Evolutionary conservation across 2,797 vertebrate species (phyloP), one percentile per base, ranked within the genome.

Genomic region (Pseudochromis fuscus): DNA sequence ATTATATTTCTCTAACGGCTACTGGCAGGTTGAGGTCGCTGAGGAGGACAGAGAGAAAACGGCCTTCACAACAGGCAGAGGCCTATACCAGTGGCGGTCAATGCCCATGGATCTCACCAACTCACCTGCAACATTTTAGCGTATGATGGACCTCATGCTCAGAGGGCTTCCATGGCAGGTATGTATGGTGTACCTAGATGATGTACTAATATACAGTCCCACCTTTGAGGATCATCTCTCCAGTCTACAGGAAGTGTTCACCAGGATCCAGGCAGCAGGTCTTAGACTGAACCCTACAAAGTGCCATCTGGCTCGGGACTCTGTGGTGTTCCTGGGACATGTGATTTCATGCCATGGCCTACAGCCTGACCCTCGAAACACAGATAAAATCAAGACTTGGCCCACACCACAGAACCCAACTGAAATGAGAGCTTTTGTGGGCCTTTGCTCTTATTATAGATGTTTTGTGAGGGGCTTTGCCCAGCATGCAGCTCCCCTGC

Each of bases 11-110:
- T 69, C 38, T 0, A 49, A 62, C 1, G 50, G 40, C 3, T 69
- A 63, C 45, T 69, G 72, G 65, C 65, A 75, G 28, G 59, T 75
- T 0, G 44, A 68, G 1, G 35, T 69, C 1, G 65, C 33, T 3
- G 31, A 68, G 12, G 58, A 49, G 2, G 64, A 75, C 10, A 2
- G 11, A 0, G n/a, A 50, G 9, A 63, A 68, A 24, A 68, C 13
- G 0, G 57, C 42, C 2, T 69, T 75, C 7, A 75, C 25, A 0
- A 68, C 58, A 0, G 65, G 33, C 12, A 7, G 12, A 1, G n/a
- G 7, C 23, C 11, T 57, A 3, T 56, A 67, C 8, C 64, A 57
- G 51, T 56, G 28, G 21, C 6, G 18, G 4, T 6, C 35, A 1
- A 67, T 56, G 62, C 52, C 42, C 2, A 48, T 57, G 44, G 53